Evolutionary conservation across 2,888 invertebrate genomes (phyloP).

Genomic region (Allophyes oxyacanthae): DNA sequence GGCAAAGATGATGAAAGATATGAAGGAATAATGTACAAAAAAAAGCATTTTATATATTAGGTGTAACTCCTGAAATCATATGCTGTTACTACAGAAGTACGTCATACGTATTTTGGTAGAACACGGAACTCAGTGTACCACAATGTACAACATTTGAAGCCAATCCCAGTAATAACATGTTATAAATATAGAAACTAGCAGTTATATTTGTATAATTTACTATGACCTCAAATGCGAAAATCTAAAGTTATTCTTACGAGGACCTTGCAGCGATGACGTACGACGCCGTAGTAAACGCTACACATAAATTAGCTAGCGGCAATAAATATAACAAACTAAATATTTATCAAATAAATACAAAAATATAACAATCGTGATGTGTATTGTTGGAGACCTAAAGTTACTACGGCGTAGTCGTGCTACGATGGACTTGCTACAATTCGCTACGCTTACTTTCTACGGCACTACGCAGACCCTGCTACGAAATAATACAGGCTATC

Average conservation of each 20-base stretch:
- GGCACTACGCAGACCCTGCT: conserved; percentile 56
- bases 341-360: conserved; percentile 21
- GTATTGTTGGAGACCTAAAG: conserved; percentile 17
- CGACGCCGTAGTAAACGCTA: conserved; percentile 43
- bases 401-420: conserved; percentile 51
- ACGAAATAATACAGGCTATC: conserved; percentile 33
- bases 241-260: conserved; percentile 51
- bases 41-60: too few relatives aligned
- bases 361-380: conserved; percentile 29
- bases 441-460: conserved; percentile 43
- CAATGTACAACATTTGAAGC: conserved; percentile 10
- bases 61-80: too few relatives aligned
- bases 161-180: conserved; percentile 34
- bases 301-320: conserved; percentile 44
- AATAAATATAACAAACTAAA: conserved; percentile 44
- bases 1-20: too few relatives aligned
- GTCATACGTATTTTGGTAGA: too few relatives aligned
- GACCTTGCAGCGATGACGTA: conserved; percentile 48
- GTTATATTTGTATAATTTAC: conserved; percentile 50
- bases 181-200: conserved; percentile 35
- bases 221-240: conserved; percentile 50
- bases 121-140: too few relatives aligned
- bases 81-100: too few relatives aligned
- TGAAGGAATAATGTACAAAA: too few relatives aligned
- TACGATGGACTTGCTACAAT: conserved; percentile 33